Percentiles rank a stretch among this genome's conserved stretches.
Evolutionary conservation across 2,888 invertebrate species (phyloP).

Genomic region (Drosophila eohydei): DNA sequence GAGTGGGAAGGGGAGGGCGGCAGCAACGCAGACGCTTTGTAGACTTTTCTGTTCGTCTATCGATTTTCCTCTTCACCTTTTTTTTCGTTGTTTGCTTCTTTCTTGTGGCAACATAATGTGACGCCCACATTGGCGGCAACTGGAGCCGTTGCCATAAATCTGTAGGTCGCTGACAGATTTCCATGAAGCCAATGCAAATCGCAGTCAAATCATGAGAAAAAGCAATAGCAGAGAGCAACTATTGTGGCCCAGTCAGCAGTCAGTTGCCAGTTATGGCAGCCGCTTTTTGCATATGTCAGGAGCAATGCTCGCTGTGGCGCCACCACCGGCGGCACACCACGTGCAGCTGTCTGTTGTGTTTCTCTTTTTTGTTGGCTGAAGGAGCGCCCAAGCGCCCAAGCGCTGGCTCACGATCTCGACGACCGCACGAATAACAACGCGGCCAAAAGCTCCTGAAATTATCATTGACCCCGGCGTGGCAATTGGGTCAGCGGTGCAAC

Average conservation of each 20-base stretch:
- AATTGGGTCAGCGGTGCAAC: constrained; percentile 73
- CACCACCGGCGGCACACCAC: constrained; percentile 41
- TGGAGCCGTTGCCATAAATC: constrained; percentile 63
- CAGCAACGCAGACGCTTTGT: constrained; percentile 59
- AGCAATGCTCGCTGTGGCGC: constrained; percentile 51
- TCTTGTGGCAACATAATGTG: constrained; percentile 42
- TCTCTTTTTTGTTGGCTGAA: constrained; percentile 27
- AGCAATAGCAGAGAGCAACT: neutral
- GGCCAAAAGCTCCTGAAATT: constrained; percentile 74
- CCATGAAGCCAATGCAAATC: constrained; percentile 65
- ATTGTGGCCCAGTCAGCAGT: constrained; percentile 28
- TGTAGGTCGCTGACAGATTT: constrained; percentile 53
- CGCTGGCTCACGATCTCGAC: constrained; percentile 48
- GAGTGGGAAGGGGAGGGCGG: neutral
- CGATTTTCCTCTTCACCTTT: constrained; percentile 57
- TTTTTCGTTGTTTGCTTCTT: neutral
- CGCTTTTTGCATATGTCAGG: constrained; percentile 60
- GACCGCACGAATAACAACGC: constrained; percentile 69
- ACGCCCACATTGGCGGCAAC: constrained; percentile 58
- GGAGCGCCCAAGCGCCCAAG: constrained; percentile 60
- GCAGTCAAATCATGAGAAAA: constrained; percentile 58
- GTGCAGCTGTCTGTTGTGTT: constrained; percentile 30
- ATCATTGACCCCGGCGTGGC: constrained; percentile 73
- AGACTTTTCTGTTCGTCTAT: constrained; percentile 63
- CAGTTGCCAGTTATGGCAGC: constrained; percentile 56